Evolutionary conservation across 2,113 vertebrate species (phyloP).

Genomic region (Microtus ochrogaster): DNA sequence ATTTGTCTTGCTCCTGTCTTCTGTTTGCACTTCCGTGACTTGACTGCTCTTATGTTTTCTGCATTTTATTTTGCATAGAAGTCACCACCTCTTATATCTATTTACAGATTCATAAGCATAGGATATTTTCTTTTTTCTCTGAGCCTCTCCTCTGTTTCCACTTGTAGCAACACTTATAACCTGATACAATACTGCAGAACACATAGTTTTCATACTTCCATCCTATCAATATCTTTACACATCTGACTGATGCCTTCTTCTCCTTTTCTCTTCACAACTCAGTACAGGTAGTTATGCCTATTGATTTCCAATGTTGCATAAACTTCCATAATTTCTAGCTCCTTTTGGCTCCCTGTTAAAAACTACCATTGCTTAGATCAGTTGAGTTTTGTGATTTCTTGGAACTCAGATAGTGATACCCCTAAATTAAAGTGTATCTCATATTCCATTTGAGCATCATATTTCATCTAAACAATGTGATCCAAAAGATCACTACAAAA

Average conservation of each 20-base stretch:
- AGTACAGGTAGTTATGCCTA: slow-evolving; percentile 79
- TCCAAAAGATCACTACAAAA: neutral
- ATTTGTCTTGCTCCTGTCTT: neutral
- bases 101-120: neutral
- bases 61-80: neutral
- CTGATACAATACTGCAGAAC: neutral
- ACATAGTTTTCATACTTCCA: neutral
- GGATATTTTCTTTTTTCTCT: neutral
- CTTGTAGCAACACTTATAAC: neutral
- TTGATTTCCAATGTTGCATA: neutral
- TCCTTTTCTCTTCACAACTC: neutral
- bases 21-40: neutral
- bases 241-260: neutral
- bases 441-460: neutral
- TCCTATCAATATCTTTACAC: neutral
- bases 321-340: neutral
- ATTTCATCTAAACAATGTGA: neutral
- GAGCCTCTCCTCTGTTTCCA: neutral
- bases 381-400: neutral
- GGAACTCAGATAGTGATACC: neutral
- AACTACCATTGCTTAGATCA: neutral
- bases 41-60: neutral
- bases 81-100: neutral
- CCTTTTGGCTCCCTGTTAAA: neutral
- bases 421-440: neutral